Evolutionary conservation across 2,888 invertebrate genomes (phyloP).

Genomic region (Prenolepis imparis): DNA sequence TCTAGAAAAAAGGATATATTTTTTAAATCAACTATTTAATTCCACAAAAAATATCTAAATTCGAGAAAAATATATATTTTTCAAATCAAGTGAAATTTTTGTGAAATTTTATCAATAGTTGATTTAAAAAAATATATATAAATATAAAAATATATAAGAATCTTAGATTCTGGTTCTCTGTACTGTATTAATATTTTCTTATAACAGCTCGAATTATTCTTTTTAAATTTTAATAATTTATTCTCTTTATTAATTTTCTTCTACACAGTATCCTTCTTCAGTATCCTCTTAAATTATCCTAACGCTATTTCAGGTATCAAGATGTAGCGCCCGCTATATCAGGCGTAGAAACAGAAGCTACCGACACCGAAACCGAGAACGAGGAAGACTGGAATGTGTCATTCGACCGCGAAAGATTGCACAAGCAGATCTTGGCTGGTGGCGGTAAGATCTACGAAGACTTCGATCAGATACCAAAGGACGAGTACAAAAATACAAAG

Average conservation of each 20-base stretch:
- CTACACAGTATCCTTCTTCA: background rate
- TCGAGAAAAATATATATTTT: no score
- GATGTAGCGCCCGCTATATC: background rate
- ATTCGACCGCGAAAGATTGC: conserved; percentile 88
- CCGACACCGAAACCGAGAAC: conserved; percentile 87
- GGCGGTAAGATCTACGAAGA: conserved; percentile 89
- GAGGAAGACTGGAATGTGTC: conserved; percentile 88
- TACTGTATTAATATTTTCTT: no score
- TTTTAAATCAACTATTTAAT: no score
- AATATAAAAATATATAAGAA: no score
- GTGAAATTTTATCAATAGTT: no score
- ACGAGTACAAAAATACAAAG: conserved; percentile 87
- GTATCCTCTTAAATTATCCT: background rate
- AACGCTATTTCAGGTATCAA: background rate
- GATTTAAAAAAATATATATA: no score
- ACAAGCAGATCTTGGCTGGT: conserved; percentile 88
- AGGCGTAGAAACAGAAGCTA: conserved; percentile 79
- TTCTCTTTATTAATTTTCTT: background rate
- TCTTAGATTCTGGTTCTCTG: no score
- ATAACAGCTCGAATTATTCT: no score
- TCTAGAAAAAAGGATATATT: no score
- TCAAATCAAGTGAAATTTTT: no score
- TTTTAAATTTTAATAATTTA: no score
- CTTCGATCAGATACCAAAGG: conserved; percentile 87
- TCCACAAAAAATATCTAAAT: no score